These are phyloP conservation scores for Buathra laborator DNA, from an alignment of 2,888 invertebrate species.

Conservation along the genomic window DNA sequence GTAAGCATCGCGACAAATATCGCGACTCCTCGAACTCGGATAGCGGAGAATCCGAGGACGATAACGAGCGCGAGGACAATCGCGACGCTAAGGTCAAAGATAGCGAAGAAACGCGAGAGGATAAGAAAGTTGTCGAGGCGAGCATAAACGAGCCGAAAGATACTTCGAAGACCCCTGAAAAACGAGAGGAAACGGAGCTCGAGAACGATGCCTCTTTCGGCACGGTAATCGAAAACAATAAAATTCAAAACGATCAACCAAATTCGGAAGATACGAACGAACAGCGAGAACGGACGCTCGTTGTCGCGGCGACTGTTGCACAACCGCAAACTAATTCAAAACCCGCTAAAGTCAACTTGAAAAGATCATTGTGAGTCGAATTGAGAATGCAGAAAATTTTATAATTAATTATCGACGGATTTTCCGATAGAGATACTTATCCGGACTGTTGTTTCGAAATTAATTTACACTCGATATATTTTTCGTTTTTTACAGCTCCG, in stretches of 20 bases:
- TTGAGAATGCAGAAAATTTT: neutral
- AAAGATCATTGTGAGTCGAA: conserved; percentile 83
- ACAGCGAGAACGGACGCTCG: conserved; percentile 61
- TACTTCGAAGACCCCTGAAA: conserved; percentile 59
- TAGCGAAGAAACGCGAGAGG: conserved; percentile 50
- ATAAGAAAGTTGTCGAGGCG: conserved; percentile 42
- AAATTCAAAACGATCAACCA: conserved; percentile 43
- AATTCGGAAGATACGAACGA: conserved; percentile 47
- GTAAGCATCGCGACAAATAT: conserved; percentile 81
- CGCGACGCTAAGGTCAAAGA: conserved; percentile 19
- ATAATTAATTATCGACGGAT: neutral
- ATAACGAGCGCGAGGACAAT: conserved; percentile 60
- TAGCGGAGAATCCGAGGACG: conserved; percentile 81
- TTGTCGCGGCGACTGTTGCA: conserved; percentile 41
- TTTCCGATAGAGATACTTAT: neutral
- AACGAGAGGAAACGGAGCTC: conserved; percentile 43
- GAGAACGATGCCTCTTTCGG: conserved; percentile 61
- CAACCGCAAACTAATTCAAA: conserved; percentile 73
- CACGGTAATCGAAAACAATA: conserved; percentile 27
- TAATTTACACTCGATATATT: neutral
- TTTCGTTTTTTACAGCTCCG: conserved; percentile 73
- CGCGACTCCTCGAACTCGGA: conserved; percentile 82
- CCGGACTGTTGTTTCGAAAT: neutral
- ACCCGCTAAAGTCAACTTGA: conserved; percentile 83
- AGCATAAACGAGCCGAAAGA: conserved; percentile 70